phyloP scores from a whole-genome alignment of 2,113 vertebrate species.

The Beaufortia kweichowensis region DNA sequence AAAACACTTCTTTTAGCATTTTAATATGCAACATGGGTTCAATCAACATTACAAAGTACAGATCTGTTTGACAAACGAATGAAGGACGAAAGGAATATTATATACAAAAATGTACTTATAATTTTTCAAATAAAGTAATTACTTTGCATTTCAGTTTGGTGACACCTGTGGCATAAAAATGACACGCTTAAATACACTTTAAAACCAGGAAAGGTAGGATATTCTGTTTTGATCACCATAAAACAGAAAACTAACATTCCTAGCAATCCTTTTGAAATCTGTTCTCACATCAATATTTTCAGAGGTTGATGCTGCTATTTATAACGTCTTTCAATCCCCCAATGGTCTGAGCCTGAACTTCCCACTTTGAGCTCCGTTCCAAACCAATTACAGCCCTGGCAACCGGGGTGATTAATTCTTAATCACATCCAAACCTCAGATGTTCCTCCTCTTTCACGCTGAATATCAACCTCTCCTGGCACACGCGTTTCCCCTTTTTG shows the following conservation, averaged over 20 bases:
- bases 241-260: background rate
- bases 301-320: conserved; percentile 49
- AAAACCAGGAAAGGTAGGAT: background rate
- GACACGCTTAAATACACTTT: background rate
- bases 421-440: conserved; percentile 61
- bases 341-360: conserved; percentile 49
- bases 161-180: no score
- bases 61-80: background rate
- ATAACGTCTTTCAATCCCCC: conserved; percentile 47
- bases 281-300: conserved; percentile 47
- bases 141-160: no score
- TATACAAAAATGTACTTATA: no score
- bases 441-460: conserved; percentile 52
- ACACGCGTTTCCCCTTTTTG: conserved; percentile 29
- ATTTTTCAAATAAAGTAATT: no score
- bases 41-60: no score
- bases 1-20: no score
- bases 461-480: conserved; percentile 47
- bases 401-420: conserved; percentile 59
- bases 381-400: conserved; percentile 55
- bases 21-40: no score
- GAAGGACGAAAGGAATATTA: no score
- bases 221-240: background rate
- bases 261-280: conserved; percentile 26
- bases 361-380: conserved; percentile 53